Evolutionary conservation across 1,140 invertebrate species (phyloP).

Genomic region (Drosophila insularis): DNA sequence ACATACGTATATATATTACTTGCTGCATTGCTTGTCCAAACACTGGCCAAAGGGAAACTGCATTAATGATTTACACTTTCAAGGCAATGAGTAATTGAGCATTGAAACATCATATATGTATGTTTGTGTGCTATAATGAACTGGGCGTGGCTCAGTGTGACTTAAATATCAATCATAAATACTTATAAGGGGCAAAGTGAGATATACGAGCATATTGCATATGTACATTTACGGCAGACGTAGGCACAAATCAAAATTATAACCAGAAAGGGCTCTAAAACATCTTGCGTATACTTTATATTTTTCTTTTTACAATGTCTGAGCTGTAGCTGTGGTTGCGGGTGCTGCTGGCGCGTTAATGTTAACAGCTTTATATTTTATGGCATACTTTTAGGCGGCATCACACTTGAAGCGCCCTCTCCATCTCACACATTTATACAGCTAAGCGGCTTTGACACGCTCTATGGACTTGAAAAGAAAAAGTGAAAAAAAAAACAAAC

Average conservation of each 20-base stretch:
- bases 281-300: slow-evolving; percentile 23
- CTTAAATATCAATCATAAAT: slow-evolving; percentile 6
- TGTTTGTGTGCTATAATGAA: slow-evolving; percentile 16
- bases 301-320: slow-evolving; percentile 14
- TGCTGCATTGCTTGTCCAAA: neutral
- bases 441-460: slow-evolving; percentile 62
- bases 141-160: neutral
- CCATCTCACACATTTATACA: neutral
- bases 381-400: slow-evolving; percentile 37
- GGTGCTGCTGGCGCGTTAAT: slow-evolving; percentile 30
- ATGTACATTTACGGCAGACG: slow-evolving; percentile 30
- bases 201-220: neutral
- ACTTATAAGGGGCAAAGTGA: slow-evolving; percentile 14
- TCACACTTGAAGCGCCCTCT: slow-evolving; percentile 32
- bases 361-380: slow-evolving; percentile 53
- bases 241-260: slow-evolving; percentile 33
- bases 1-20: neutral
- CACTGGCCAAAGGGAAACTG: slow-evolving; percentile 41
- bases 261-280: neutral
- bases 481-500: slow-evolving; percentile 34
- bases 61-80: slow-evolving; percentile 7
- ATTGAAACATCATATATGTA: slow-evolving; percentile 24
- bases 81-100: slow-evolving; percentile 53
- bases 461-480: slow-evolving; percentile 18
- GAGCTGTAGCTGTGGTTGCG: neutral